Base-by-base conservation (phyloP, 2,113 vertebrate genomes). In the Chauna torquata region DNA sequence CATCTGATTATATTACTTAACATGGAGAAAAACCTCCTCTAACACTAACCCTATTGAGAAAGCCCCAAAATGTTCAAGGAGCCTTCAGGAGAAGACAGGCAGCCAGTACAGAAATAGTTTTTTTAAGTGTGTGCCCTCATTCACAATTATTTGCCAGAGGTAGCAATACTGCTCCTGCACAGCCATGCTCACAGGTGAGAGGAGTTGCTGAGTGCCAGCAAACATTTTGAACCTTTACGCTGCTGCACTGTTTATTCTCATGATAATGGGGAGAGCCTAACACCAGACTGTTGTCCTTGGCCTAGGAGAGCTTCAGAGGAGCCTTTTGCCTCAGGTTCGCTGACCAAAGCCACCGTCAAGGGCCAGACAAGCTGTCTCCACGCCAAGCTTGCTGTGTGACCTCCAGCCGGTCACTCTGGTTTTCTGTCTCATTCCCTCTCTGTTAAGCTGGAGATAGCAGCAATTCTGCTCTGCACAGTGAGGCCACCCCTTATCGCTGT, bases 141-240 rank as follows among this genome's bases (percentile, higher is more conserved):
- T 68, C 38, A 50, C 36, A 64, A 6, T 19, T 70, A 22, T 7
- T 36, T 71, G 15, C 30, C 18, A 70, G 40, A 69, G 16, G 14
- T 12, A 70, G 71, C 25, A 68, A 11, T 23, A 44, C 23, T 32
- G 38, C 55, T 36, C 13, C 15, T 5, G 6, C 42, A 58, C 24
- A 42, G 47, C 54, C 0, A 0, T 14, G 49, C 36, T 77, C 3
- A 57, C 24, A 18, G 42, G 23, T 32, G 1, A 66, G 64, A 81
- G n/a, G 59, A 38, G 71, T 1, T 62, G 10, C 47, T 70, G 58
- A 83, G 20, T 38, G 9, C 38, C 50, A 64, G 18, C 7, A 40
- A 77, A 74, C 9, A 8, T 50, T 83, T 19, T 54, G 50, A 88
- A 55, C 12, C 4, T 17, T 38, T 42, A 45, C 16, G 71, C 1